A percentile compares a stretch with the other conserved stretches of the same genome.
Conservation (phyloP, 2,888 invertebrate genomes). For the Drosophila colorata region DNA sequence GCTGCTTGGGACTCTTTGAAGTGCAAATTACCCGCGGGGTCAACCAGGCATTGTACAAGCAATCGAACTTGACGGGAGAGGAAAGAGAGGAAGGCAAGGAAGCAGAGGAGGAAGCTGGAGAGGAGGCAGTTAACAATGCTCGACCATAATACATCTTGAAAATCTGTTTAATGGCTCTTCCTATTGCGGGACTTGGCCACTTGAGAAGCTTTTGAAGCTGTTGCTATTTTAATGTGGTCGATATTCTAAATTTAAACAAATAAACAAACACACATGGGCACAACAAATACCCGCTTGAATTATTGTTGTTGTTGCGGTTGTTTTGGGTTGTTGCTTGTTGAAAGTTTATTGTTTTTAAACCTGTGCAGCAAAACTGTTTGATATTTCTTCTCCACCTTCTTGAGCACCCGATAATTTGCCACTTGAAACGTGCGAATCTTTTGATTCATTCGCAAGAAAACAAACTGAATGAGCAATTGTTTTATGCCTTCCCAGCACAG, state of each 20-base stretch:
- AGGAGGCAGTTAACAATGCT: slow-evolving; percentile 54
- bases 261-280: slow-evolving; percentile 63
- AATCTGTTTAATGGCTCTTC: slow-evolving; percentile 73
- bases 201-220: slow-evolving; percentile 77
- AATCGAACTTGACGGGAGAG: slow-evolving; percentile 10
- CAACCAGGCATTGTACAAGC: slow-evolving; percentile 51
- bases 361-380: slow-evolving; percentile 62
- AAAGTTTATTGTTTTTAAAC: slow-evolving; percentile 77
- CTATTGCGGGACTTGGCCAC: slow-evolving; percentile 47
- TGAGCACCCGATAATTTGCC: slow-evolving; percentile 70
- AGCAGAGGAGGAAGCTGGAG: neutral
- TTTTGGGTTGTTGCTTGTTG: slow-evolving; percentile 51
- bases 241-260: slow-evolving; percentile 79
- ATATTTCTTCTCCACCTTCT: slow-evolving; percentile 47
- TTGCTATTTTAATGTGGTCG: slow-evolving; percentile 79
- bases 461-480: slow-evolving; percentile 28
- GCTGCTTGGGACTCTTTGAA: slow-evolving; percentile 70
- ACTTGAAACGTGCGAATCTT: slow-evolving; percentile 53
- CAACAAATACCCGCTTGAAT: slow-evolving; percentile 9
- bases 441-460: slow-evolving; percentile 25
- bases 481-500: neutral
- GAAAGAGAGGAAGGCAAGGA: neutral
- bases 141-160: slow-evolving; percentile 72
- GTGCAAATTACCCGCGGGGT: slow-evolving; percentile 80
- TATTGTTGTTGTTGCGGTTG: slow-evolving; percentile 26